Evolutionary conservation across 1,140 invertebrate species (phyloP).

Genomic region (Glossosoma conforme): DNA sequence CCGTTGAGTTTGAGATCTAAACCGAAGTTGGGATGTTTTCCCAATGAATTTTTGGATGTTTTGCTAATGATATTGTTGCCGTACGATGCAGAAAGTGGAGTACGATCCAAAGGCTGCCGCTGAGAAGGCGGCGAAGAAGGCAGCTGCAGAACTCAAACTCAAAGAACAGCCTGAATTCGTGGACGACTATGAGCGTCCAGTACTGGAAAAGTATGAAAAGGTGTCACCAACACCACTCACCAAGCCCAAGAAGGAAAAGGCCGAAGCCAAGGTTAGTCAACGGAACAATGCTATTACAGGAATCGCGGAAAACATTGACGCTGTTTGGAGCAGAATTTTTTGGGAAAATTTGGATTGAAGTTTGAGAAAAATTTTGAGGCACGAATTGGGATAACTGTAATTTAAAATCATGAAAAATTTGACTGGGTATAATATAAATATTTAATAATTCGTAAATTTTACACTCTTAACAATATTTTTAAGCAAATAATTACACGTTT

Average conservation of each 20-base stretch:
- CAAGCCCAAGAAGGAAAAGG: constrained; percentile 34
- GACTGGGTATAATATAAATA: no score
- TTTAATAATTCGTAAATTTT: no score
- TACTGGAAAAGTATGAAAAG: constrained; percentile 62
- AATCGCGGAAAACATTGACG: no score
- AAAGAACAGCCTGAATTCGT: constrained; percentile 25
- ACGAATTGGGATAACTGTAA: no score
- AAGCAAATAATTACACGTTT: no score
- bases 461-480: no score
- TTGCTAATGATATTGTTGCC: no score
- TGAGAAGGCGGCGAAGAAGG: constrained; percentile 37
- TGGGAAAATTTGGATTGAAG: no score
- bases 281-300: no score
- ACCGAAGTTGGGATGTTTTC: background rate
- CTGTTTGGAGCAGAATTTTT: no score
- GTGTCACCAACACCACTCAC: constrained; percentile 41
- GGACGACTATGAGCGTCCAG: constrained; percentile 56
- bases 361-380: no score
- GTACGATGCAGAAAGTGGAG: constrained; percentile 19
- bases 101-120: constrained; percentile 22
- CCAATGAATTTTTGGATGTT: constrained; percentile 3
- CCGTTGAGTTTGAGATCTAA: background rate
- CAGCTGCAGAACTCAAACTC: constrained; percentile 38
- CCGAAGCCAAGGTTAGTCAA: constrained; percentile 31
- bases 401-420: no score